phyloP scores from a whole-genome alignment of 2,888 invertebrate genomes.

The Melipona beecheii region DNA sequence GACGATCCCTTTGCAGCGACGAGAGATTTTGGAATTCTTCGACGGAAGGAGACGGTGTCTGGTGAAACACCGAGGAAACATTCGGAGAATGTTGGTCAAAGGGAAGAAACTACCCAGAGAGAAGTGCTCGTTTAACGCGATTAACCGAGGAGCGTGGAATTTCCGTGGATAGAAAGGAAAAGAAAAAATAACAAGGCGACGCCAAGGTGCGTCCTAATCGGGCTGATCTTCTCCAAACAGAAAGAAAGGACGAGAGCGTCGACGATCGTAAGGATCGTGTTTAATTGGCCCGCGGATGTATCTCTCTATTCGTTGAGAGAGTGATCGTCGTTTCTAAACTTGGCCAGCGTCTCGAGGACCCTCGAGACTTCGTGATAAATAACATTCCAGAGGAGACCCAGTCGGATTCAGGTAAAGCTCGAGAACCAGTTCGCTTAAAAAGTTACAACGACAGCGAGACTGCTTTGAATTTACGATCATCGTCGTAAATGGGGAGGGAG shows the following conservation, averaged over 20 bases:
- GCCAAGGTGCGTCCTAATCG: too few relatives aligned
- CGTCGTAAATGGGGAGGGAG: neutral
- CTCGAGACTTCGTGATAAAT: slow-evolving; percentile 65
- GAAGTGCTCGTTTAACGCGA: too few relatives aligned
- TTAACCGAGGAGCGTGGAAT: too few relatives aligned
- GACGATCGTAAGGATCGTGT: slow-evolving; percentile 21
- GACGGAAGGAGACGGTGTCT: too few relatives aligned
- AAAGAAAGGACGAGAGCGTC: neutral
- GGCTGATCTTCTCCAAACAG: too few relatives aligned
- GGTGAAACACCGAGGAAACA: too few relatives aligned
- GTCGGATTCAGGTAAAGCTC: slow-evolving; percentile 65
- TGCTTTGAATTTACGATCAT: slow-evolving; percentile 53
- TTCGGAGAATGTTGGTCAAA: too few relatives aligned
- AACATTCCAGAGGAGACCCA: slow-evolving; percentile 70
- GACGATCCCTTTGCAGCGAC: too few relatives aligned
- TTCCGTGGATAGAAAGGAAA: neutral
- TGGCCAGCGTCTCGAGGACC: slow-evolving; percentile 26
- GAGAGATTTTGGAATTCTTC: too few relatives aligned
- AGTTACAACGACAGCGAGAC: slow-evolving; percentile 26
- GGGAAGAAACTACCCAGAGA: too few relatives aligned
- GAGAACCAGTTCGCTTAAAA: slow-evolving; percentile 46
- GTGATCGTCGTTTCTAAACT: slow-evolving; percentile 21
- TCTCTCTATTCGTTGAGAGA: slow-evolving; percentile 36
- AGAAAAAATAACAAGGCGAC: too few relatives aligned
- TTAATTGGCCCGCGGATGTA: slow-evolving; percentile 59